Percentiles rank a stretch among this genome's conserved stretches.
Conservation (phyloP, 2,113 vertebrate species). For the Arvicanthis niloticus region DNA sequence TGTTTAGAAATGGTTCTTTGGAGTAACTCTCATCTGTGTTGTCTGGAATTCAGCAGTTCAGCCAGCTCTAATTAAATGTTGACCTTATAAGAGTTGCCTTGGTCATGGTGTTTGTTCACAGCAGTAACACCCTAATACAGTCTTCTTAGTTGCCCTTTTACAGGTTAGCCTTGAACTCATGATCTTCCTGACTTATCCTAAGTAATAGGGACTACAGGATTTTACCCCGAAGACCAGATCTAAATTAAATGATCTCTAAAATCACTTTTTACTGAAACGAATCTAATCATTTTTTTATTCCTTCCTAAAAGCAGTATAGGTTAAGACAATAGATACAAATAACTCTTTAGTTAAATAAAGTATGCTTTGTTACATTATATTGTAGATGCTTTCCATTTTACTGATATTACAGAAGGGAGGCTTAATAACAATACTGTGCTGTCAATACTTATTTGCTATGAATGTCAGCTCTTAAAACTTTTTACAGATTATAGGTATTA, state of each 20-base stretch:
- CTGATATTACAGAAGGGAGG: neutral
- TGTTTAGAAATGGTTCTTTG: too few species aligned
- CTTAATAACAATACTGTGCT: neutral
- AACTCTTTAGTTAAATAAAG: slow-evolving; percentile 32
- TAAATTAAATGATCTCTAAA: neutral
- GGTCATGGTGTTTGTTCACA: too few species aligned
- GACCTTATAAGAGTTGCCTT: too few species aligned
- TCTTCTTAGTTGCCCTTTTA: neutral
- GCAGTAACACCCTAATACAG: too few species aligned
- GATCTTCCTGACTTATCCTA: neutral
- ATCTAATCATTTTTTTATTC: slow-evolving; percentile 15
- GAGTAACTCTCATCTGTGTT: too few species aligned
- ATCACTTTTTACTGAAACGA: neutral
- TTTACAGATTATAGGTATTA: neutral
- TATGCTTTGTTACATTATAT: neutral
- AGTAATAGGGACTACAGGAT: neutral
- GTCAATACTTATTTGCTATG: neutral
- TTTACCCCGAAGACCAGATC: neutral
- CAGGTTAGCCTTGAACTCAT: neutral
- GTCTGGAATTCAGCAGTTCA: too few species aligned
- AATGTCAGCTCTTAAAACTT: slow-evolving; percentile 22
- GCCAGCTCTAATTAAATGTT: too few species aligned
- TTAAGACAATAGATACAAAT: slow-evolving; percentile 19
- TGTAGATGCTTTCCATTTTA: slow-evolving; percentile 24
- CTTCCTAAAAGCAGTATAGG: neutral